Conservation (phyloP, 2,797 vertebrate genomes). For the Lates japonicus region DNA sequence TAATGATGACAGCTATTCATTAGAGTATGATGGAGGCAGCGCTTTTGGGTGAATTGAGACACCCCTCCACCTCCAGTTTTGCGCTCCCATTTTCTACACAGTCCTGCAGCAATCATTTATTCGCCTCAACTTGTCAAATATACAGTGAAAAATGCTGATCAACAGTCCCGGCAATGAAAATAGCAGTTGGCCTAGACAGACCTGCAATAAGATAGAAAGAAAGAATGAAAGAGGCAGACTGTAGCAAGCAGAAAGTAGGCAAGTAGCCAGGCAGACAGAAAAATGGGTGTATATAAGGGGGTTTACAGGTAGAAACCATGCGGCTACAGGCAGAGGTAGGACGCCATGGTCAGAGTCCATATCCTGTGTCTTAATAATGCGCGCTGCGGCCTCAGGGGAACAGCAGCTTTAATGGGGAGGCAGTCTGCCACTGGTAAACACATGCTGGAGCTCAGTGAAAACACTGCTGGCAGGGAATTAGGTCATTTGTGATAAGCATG, state of each 20-base stretch:
- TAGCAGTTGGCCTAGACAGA: slow-evolving; percentile 14
- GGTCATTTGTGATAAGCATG: slow-evolving; percentile 81
- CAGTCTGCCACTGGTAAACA: slow-evolving; percentile 83
- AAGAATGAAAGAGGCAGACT: slow-evolving; percentile 18
- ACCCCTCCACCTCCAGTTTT: slow-evolving; percentile 19
- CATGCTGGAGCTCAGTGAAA: slow-evolving; percentile 80
- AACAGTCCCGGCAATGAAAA: slow-evolving; percentile 24
- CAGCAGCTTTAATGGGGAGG: slow-evolving; percentile 81
- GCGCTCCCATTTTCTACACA: slow-evolving; percentile 44
- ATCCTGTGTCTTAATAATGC: slow-evolving; percentile 84
- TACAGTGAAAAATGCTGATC: slow-evolving; percentile 53
- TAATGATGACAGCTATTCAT: slow-evolving; percentile 59
- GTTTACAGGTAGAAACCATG: slow-evolving; percentile 85
- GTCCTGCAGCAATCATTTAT: slow-evolving; percentile 67
- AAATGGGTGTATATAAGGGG: slow-evolving; percentile 56
- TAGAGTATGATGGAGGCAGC: slow-evolving; percentile 40
- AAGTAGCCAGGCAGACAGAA: slow-evolving; percentile 65
- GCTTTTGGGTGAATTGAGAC: slow-evolving; percentile 37
- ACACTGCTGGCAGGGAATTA: slow-evolving; percentile 75
- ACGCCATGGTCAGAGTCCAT: slow-evolving; percentile 80
- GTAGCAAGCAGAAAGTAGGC: slow-evolving; percentile 51
- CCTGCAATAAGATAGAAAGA: slow-evolving; percentile 23
- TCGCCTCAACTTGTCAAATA: slow-evolving; percentile 52
- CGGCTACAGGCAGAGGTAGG: slow-evolving; percentile 77
- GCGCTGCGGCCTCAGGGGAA: slow-evolving; percentile 75